Base-by-base conservation (phyloP, 2,113 vertebrate genomes). In the Ovis canadensis region DNA sequence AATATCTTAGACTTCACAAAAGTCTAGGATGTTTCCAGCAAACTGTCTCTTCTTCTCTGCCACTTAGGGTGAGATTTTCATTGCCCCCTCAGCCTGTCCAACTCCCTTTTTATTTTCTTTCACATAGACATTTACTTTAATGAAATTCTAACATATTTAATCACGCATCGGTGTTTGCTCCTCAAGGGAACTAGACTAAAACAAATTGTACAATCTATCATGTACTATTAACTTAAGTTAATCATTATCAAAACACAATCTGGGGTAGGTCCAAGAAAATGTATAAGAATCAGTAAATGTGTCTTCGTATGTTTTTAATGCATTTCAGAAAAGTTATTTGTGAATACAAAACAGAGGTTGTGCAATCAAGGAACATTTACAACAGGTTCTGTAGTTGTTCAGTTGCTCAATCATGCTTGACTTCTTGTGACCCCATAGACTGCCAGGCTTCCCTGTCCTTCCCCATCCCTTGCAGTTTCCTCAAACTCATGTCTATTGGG, bases 201-300 rank as follows among this genome's bases (percentile, higher is more conserved):
- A 77, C 5, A 15, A 7, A 43, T 7, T 33, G 3, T 52, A 25
- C 17, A 71, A 10, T 60, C 13, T n/a, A 60, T 91, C 9, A 57
- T 36, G 31, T 67, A 48, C 23, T 80, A 95, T 4, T 60, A 62
- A 78, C 36, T 84, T 50, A 55, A n/a, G 11, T 33, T 36, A 52
- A 55, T 85, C 29, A 55, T 62, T 74, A 71, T 48, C n/a, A 94
- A 88, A 94, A 15, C 48, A 81, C 11, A 89, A 29, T 91, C 33
- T 86, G 16, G 2, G 48, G 14, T 87, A 25, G 9, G 74, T 89
- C 14, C 36, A 84, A 84, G 31, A 12, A 91, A 90, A 83, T 77
- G 29, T 8, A 36, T 77, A 87, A 90, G 50, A n/a, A 95, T 36
- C 8, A 71, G 1, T 52, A 54, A 94, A 80, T 88, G 43, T 71